Percentiles rank a stretch among this genome's conserved stretches.
These are phyloP conservation scores for Cephus sareptanus DNA, from an alignment of 2,888 invertebrate genomes.

Conservation along the genomic window DNA sequence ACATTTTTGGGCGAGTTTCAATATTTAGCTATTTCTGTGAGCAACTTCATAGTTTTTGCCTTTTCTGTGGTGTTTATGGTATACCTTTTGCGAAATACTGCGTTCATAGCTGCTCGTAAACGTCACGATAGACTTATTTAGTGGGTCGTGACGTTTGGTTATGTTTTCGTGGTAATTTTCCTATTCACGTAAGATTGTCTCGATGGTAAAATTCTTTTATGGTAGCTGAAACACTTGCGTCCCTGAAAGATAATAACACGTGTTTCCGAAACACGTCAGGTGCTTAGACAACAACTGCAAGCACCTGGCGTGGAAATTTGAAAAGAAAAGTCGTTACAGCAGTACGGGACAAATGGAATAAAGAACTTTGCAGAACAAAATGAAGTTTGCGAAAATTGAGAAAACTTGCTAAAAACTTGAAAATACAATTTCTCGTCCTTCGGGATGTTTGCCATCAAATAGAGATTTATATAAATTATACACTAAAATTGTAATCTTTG, in stretches of 20 bases:
- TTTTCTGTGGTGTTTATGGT: neutral
- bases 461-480: neutral
- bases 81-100: neutral
- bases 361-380: neutral
- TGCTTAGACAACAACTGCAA: neutral
- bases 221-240: neutral
- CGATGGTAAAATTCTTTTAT: neutral
- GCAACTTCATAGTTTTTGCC: neutral
- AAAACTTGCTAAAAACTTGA: too few relatives aligned
- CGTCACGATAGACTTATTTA: neutral
- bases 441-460: too few relatives aligned
- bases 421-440: too few relatives aligned
- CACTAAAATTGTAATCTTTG: neutral
- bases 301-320: neutral
- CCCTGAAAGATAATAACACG: conserved; percentile 3
- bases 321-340: neutral
- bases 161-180: neutral
- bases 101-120: neutral
- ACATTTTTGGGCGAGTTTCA: neutral
- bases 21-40: neutral
- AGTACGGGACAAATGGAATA: neutral
- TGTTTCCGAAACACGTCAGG: conserved; percentile 1
- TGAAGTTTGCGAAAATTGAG: neutral
- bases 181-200: neutral
- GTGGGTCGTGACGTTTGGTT: neutral